Evolutionary conservation across 2,113 vertebrate species (phyloP).

Genomic region (Lonchura striata): DNA sequence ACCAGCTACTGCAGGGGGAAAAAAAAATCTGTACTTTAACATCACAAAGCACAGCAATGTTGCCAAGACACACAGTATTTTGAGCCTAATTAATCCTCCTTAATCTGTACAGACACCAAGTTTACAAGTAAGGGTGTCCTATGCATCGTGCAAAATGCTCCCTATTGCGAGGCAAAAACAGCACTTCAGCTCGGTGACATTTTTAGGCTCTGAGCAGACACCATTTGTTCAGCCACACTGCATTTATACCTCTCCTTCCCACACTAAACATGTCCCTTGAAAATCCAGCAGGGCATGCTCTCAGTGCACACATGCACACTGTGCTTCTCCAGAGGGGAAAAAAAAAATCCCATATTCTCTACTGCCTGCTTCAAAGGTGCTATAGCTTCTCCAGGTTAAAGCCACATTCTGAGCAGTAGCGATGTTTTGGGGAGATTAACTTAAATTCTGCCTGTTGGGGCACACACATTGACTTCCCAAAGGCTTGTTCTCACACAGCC

Average conservation of each 20-base stretch:
- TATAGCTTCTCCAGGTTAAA: neutral
- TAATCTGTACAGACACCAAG: slow-evolving; percentile 9
- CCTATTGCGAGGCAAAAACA: neutral
- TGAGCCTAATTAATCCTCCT: slow-evolving; percentile 40
- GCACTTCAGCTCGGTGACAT: neutral
- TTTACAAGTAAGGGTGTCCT: neutral
- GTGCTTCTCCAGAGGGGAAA: neutral
- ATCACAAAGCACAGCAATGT: neutral
- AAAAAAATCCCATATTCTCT: neutral
- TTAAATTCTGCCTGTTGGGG: neutral
- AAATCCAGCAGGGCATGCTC: neutral
- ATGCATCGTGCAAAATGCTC: neutral
- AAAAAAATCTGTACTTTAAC: neutral
- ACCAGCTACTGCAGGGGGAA: neutral
- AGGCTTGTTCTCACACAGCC: neutral
- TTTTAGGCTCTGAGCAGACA: neutral
- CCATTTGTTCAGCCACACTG: neutral
- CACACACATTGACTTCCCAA: neutral
- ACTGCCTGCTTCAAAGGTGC: neutral
- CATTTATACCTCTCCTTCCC: neutral
- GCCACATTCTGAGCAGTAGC: neutral
- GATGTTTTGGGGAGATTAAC: neutral
- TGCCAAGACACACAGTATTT: slow-evolving; percentile 7
- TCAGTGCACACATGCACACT: rapidly evolving
- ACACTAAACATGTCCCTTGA: neutral